A percentile compares a stretch with the other conserved stretches of the same genome.
Evolutionary conservation across 2,797 vertebrate genomes (phyloP).

Genomic region (Chelon auratus): DNA sequence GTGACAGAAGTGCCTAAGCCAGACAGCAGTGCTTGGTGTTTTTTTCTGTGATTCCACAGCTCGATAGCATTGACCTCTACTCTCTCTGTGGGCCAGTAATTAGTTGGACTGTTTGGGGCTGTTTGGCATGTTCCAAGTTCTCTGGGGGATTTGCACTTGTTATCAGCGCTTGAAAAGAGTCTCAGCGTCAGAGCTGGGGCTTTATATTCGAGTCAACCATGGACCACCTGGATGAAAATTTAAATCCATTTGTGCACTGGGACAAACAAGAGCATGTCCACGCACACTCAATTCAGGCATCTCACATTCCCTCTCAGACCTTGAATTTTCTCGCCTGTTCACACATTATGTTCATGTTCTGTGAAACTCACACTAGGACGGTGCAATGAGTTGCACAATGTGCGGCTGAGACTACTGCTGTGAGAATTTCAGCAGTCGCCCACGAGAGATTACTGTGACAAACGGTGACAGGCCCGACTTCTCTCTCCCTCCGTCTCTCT

Average conservation of each 20-base stretch:
- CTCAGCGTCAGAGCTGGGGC: conserved; percentile 18
- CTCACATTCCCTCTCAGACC: conserved; percentile 21
- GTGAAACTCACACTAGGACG: conserved; percentile 44
- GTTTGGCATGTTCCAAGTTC: conserved; percentile 51
- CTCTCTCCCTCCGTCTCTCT: conserved; percentile 36
- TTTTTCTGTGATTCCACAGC: conserved; percentile 32
- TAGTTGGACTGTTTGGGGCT: conserved; percentile 56
- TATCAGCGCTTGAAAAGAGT: conserved; percentile 30
- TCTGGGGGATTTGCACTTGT: conserved; percentile 55
- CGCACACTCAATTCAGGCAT: conserved; percentile 20
- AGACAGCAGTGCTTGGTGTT: not conserved
- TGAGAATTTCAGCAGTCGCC: conserved; percentile 64
- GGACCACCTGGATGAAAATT: conserved; percentile 43
- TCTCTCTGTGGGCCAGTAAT: conserved; percentile 60
- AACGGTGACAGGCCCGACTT: conserved; percentile 59
- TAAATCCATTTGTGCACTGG: conserved; percentile 30
- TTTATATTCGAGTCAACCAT: conserved; percentile 39
- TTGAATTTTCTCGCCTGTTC: conserved; percentile 37
- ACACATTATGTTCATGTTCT: conserved; percentile 53
- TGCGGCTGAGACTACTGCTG: conserved; percentile 43
- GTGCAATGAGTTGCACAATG: conserved; percentile 43
- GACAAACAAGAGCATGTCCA: conserved; percentile 14
- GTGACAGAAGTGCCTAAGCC: conserved; percentile 19
- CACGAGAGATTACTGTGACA: conserved; percentile 69
- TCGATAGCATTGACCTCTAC: conserved; percentile 65